These are phyloP conservation scores for Lordiphosa mommai DNA, from an alignment of 1,140 invertebrate genomes.

Conservation along the genomic window DNA sequence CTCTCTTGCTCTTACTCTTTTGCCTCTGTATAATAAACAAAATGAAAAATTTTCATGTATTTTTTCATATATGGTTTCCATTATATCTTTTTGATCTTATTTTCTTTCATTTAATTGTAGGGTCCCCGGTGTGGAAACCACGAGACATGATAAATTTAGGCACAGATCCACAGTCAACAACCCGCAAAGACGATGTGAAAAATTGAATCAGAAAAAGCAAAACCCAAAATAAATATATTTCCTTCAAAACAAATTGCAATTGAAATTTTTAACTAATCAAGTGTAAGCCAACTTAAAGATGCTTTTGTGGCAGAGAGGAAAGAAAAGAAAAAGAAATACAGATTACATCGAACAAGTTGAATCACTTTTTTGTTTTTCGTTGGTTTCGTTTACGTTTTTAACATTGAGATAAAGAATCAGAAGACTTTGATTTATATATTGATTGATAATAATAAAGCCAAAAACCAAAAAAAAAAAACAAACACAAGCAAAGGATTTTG, in stretches of 20 bases:
- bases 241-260: slow-evolving; percentile 12
- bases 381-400: slow-evolving; percentile 16
- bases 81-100: slow-evolving; percentile 79
- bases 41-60: slow-evolving; percentile 55
- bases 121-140: slow-evolving; percentile 95
- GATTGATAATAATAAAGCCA: slow-evolving; percentile 61
- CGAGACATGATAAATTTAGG: slow-evolving; percentile 84
- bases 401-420: slow-evolving; percentile 20
- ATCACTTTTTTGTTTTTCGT: slow-evolving; percentile 26
- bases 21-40: slow-evolving; percentile 21
- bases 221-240: slow-evolving; percentile 15
- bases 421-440: slow-evolving; percentile 68
- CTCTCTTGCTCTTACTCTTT: slow-evolving; percentile 21
- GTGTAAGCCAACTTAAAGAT: slow-evolving; percentile 11
- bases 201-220: slow-evolving; percentile 78
- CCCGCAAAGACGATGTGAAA: slow-evolving; percentile 80
- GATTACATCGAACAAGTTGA: slow-evolving; percentile 3
- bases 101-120: slow-evolving; percentile 84
- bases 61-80: slow-evolving; percentile 80
- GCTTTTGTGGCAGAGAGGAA: slow-evolving; percentile 15
- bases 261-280: slow-evolving; percentile 1
- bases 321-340: slow-evolving; percentile 16
- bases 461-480: slow-evolving; percentile 62
- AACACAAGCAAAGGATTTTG: slow-evolving; percentile 70
- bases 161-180: slow-evolving; percentile 80